A percentile compares a stretch with the other conserved stretches of the same genome.
phyloP scores from a whole-genome alignment of 2,888 invertebrate genomes.

The Diarsia dahlii region DNA sequence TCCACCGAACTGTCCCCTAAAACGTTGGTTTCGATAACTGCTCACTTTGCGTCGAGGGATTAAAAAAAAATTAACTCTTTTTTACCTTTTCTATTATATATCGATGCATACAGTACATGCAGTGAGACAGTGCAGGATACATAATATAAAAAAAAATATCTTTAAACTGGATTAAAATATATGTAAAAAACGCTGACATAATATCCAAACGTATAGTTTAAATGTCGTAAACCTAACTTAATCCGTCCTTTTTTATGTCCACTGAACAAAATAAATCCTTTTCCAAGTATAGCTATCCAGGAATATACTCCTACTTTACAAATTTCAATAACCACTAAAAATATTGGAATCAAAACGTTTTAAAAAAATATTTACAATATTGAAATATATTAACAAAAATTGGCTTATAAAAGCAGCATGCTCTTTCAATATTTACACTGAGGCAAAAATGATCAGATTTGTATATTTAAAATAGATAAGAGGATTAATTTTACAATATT shows the following conservation, averaged over 20 bases:
- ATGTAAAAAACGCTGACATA: not conserved
- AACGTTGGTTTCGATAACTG: too few relatives aligned
- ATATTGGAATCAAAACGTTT: not conserved
- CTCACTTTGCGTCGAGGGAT: too few relatives aligned
- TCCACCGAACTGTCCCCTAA: too few relatives aligned
- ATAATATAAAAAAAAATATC: not conserved
- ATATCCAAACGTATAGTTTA: not conserved
- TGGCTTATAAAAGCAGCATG: not conserved
- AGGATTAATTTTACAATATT: not conserved
- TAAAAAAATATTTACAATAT: not conserved
- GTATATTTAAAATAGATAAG: conserved; percentile 7
- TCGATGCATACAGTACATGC: too few relatives aligned
- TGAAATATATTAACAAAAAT: too few relatives aligned
- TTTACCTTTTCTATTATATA: too few relatives aligned
- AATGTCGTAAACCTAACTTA: not conserved
- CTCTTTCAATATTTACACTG: not conserved
- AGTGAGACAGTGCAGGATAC: too few relatives aligned
- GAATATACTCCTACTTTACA: not conserved
- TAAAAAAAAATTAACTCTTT: too few relatives aligned
- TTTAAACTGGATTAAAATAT: not conserved
- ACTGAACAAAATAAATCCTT: not conserved
- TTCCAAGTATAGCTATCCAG: not conserved
- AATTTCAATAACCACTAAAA: not conserved
- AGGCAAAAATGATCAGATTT: not conserved
- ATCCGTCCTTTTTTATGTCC: not conserved